Evolutionary conservation across 2,113 vertebrate genomes (phyloP), one percentile per base, ranked within the genome.

Genomic region (Eleginops maclovinus): DNA sequence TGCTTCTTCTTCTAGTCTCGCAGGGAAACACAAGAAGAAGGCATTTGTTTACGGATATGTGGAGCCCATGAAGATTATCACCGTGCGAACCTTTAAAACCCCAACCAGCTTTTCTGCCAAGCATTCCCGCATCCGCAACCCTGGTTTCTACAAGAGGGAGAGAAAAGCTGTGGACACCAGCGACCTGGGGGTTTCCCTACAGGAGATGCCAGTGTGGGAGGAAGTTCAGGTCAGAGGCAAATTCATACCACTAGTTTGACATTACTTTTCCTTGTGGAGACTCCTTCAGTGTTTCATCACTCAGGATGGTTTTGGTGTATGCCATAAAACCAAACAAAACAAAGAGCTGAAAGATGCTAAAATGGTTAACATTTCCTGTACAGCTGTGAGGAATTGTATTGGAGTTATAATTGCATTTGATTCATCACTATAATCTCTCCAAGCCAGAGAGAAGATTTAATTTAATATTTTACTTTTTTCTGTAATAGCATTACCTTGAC

Each of bases 61-160:
- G 36, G 97, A 98, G 81, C 95, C 96, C 28, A 97, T 97, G 89
- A 96, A 97, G 74, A 96, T 99, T 6, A 96, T 96, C 83, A 96
- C 93, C 0, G 96, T 98, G 22, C 94, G 94, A 3, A 98, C 97
- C 11, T 99, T 99, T 89, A 97, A 96, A 90, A 62, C 97, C 24
- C 98, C 98, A 0, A 93, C 94, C 83, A 98, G 97, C 91, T 99
- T 97, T 73, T 93, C 90, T 49, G 96, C 96, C 76, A 97, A 93
- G 86, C 94, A 96, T 68, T 63, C 92, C 63, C 94, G 94, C 51
- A 82, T 98, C 49, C 96, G 96, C 56, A 98, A 99, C 62, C 94
- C 95, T 1, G 49, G 92, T 17, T 94, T 92, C 55, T 94, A 94
- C 70, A 94, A 90, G 70, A 96, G 89, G 56, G 90, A 94, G 53